Conservation (phyloP, 2,888 invertebrate genomes). For the Melieria picta region DNA sequence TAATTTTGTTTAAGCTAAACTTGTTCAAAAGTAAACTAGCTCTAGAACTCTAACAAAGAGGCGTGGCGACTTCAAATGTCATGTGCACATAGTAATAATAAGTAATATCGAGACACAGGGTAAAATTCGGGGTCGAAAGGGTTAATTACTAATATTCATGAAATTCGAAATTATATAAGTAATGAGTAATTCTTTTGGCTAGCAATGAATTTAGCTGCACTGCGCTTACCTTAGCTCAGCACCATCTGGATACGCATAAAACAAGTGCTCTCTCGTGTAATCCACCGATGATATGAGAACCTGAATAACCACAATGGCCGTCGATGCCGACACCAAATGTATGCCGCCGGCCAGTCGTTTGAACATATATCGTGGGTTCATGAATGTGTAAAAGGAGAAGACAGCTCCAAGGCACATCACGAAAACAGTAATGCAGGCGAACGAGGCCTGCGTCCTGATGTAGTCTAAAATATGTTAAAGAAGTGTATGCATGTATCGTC, state of each 20-base stretch:
- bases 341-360: slow-evolving; percentile 86
- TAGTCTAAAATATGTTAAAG: slow-evolving; percentile 72
- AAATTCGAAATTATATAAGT: background rate
- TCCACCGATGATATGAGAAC: slow-evolving; percentile 79
- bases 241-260: slow-evolving; percentile 74
- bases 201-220: background rate
- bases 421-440: slow-evolving; percentile 82
- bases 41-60: too few relatives aligned
- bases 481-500: background rate
- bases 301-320: slow-evolving; percentile 84
- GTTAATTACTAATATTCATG: background rate
- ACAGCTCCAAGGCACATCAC: slow-evolving; percentile 84
- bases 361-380: slow-evolving; percentile 88
- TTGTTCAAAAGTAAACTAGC: too few relatives aligned
- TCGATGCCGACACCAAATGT: slow-evolving; percentile 84
- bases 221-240: slow-evolving; percentile 71
- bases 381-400: slow-evolving; percentile 85
- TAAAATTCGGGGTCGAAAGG: background rate
- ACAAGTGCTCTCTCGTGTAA: slow-evolving; percentile 74
- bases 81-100: too few relatives aligned
- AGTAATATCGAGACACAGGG: too few relatives aligned
- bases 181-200: background rate
- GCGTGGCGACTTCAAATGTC: too few relatives aligned
- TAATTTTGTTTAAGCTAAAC: too few relatives aligned
- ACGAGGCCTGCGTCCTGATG: slow-evolving; percentile 84